These are phyloP conservation scores for Alcedo quadribrachys DNA, from an alignment of 2,797 vertebrate species.

Conservation along the genomic window DNA sequence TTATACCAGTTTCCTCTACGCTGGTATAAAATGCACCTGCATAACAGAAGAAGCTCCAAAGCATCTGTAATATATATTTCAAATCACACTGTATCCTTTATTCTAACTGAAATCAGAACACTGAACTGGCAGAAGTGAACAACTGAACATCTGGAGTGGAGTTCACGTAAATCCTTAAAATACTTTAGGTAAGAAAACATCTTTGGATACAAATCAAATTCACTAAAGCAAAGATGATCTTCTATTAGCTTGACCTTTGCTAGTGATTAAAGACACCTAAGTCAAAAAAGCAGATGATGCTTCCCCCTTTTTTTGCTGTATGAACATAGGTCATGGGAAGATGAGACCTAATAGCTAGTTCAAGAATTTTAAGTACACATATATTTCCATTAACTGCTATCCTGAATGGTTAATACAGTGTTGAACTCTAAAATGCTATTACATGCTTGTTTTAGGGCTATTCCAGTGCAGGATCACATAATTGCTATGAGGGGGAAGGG, in stretches of 20 bases:
- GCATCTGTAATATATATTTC: neutral
- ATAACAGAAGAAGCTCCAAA: neutral
- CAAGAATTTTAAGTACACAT: neutral
- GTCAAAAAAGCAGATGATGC: neutral
- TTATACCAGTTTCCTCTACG: neutral
- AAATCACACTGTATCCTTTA: neutral
- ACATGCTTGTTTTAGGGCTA: neutral
- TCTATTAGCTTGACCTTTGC: constrained; percentile 1
- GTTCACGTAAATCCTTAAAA: neutral
- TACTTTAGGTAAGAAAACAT: neutral
- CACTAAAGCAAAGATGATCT: neutral
- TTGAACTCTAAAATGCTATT: neutral
- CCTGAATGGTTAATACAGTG: neutral
- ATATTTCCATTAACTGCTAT: neutral
- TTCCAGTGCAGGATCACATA: neutral
- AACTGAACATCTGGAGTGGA: constrained; percentile 5
- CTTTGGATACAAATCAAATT: neutral
- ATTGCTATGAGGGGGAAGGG: neutral
- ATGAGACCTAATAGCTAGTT: neutral
- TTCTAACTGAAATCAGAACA: constrained; percentile 1
- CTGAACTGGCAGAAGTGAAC: neutral
- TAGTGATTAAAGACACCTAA: neutral
- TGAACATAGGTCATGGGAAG: neutral
- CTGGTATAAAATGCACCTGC: neutral
- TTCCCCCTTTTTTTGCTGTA: neutral